A percentile compares a stretch with the other conserved stretches of the same genome.
Evolutionary conservation across 53 echinoderm and acorn worm genomes (phyloP).

Genomic region (Holothuria leucospilota): DNA sequence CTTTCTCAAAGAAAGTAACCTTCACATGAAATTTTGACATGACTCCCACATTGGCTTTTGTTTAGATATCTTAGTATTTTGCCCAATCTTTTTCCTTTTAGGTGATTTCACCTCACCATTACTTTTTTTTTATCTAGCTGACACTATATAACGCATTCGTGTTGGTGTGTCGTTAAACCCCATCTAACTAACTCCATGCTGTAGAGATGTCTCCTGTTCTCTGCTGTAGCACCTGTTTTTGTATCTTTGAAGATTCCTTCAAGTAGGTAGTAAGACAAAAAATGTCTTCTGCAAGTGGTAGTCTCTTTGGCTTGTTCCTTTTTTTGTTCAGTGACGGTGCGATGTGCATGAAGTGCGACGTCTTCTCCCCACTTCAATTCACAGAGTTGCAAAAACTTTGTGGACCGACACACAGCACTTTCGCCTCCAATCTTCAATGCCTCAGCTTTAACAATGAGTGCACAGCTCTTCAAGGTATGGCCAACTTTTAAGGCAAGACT

Average conservation of each 20-base stretch:
- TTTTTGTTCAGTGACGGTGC: not conserved
- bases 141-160: too few species aligned
- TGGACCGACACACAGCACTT: not conserved
- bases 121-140: too few species aligned
- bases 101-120: too few species aligned
- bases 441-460: constrained; percentile 14
- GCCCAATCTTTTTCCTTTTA: too few species aligned
- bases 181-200: too few species aligned
- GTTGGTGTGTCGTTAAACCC: too few species aligned
- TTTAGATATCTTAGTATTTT: too few species aligned
- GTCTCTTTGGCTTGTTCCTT: constrained; percentile 7
- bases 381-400: constrained; percentile 7
- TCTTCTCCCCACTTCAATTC: constrained; percentile 47
- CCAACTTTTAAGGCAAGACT: constrained; percentile 59
- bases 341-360: constrained; percentile 1
- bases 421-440: constrained; percentile 32
- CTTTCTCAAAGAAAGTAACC: too few species aligned
- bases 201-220: not conserved
- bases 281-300: constrained; percentile 53
- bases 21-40: too few species aligned
- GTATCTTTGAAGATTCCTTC: constrained; percentile 1
- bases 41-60: too few species aligned
- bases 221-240: constrained; percentile 8
- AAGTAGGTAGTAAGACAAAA: constrained; percentile 35
- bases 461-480: constrained; percentile 55